phyloP scores from a whole-genome alignment of 2,113 vertebrate genomes.

The Salvelinus alpinus region DNA sequence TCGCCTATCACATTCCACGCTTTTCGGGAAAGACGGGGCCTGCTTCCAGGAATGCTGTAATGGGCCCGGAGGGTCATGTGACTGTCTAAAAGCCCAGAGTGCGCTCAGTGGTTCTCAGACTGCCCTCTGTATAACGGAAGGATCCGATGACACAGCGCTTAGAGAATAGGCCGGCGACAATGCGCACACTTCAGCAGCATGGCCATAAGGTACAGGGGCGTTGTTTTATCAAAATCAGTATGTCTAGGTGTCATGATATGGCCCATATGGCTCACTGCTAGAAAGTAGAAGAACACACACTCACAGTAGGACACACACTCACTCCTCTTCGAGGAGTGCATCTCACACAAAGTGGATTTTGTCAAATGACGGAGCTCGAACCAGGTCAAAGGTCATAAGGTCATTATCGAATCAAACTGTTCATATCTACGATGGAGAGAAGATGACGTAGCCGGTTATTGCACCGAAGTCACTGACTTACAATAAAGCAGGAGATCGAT shows the following conservation, averaged over 20 bases:
- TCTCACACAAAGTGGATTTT: not conserved
- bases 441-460: no score
- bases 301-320: not conserved
- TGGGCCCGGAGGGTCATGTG: conserved; percentile 56
- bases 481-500: no score
- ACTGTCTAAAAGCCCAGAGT: conserved; percentile 49
- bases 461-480: no score
- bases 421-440: not conserved
- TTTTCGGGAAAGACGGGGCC: conserved; percentile 52
- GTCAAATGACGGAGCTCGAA: not conserved
- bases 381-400: no score
- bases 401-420: not conserved
- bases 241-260: not conserved
- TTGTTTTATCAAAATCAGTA: not conserved
- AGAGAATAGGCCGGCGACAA: not conserved
- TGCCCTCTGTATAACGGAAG: not conserved
- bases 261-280: conserved; percentile 26
- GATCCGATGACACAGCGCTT: conserved; percentile 18
- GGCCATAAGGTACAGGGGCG: not conserved
- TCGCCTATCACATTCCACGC: conserved; percentile 41
- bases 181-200: not conserved
- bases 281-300: conserved; percentile 33
- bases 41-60: conserved; percentile 63
- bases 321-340: not conserved
- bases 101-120: not conserved